Percentiles rank a stretch among this genome's conserved stretches.
Conservation (phyloP, 2,113 vertebrate species). For the Geothlypis trichas region DNA sequence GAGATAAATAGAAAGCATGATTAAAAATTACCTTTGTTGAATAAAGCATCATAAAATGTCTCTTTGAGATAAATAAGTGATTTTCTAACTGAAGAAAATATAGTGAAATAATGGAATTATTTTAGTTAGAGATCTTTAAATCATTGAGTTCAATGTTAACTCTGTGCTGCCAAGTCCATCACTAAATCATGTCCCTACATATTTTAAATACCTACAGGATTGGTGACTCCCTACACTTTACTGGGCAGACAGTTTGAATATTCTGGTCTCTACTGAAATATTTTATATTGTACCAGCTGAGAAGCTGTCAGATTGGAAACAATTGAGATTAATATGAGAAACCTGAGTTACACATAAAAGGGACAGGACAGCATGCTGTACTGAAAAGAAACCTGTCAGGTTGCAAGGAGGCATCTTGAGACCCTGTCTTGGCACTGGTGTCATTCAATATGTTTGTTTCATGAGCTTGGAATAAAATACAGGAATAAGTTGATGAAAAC, state of each 20-base stretch:
- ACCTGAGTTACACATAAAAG: not conserved
- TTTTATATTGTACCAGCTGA: not conserved
- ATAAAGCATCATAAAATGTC: not conserved
- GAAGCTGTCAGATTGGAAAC: not conserved
- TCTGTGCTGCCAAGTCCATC: not conserved
- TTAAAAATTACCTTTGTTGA: not conserved
- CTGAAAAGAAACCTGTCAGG: not conserved
- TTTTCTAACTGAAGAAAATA: not conserved
- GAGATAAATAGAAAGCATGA: not conserved
- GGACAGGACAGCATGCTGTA: not conserved
- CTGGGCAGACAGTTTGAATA: not conserved
- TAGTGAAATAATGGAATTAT: not conserved
- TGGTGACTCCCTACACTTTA: not conserved
- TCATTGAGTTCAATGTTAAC: not conserved
- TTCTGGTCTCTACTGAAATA: not conserved
- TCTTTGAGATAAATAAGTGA: not conserved
- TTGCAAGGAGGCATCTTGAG: not conserved
- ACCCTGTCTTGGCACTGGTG: not conserved
- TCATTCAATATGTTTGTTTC: not conserved
- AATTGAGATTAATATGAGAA: not conserved
- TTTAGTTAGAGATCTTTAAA: not conserved
- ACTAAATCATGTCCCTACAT: not conserved
- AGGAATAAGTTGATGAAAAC: not conserved
- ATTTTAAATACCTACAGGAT: not conserved
- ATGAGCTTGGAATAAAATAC: not conserved